Conservation (phyloP, 2,797 vertebrate species). For the Rhabdophis nuchalis region DNA sequence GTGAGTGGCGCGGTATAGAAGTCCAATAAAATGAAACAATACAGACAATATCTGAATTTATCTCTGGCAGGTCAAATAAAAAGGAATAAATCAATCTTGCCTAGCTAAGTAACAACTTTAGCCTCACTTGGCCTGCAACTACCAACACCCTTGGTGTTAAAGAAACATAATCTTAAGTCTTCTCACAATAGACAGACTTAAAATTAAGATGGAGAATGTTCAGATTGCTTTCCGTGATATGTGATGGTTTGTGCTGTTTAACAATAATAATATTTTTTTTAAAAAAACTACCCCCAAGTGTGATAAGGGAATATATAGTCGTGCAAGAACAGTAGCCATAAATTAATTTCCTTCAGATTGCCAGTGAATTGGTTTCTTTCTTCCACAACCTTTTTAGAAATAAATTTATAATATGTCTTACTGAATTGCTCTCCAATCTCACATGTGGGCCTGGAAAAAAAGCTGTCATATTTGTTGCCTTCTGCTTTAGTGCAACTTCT, state of each 20-base stretch:
- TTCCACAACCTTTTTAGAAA: not conserved
- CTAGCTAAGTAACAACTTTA: not conserved
- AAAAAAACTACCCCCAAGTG: not conserved
- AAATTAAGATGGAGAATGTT: conserved; percentile 1
- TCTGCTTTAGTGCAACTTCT: not conserved
- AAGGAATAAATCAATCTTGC: not conserved
- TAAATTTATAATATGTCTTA: not conserved
- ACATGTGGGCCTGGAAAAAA: not conserved
- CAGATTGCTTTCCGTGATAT: not conserved
- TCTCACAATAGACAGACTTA: not conserved
- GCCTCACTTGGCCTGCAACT: not conserved
- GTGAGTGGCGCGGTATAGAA: too few relatives aligned
- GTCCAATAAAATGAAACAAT: too few relatives aligned
- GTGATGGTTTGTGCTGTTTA: conserved; percentile 9
- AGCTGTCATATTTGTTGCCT: not conserved
- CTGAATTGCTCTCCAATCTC: not conserved
- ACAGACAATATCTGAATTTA: not conserved
- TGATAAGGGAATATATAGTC: not conserved
- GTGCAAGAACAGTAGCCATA: not conserved
- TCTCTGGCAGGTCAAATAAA: not conserved
- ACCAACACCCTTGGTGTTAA: not conserved
- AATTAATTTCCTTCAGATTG: not conserved
- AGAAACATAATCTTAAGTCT: not conserved
- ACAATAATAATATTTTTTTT: not conserved
- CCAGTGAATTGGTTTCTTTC: not conserved